Evolutionary conservation across 2,113 vertebrate genomes (phyloP).

Genomic region (Mirza zaza): DNA sequence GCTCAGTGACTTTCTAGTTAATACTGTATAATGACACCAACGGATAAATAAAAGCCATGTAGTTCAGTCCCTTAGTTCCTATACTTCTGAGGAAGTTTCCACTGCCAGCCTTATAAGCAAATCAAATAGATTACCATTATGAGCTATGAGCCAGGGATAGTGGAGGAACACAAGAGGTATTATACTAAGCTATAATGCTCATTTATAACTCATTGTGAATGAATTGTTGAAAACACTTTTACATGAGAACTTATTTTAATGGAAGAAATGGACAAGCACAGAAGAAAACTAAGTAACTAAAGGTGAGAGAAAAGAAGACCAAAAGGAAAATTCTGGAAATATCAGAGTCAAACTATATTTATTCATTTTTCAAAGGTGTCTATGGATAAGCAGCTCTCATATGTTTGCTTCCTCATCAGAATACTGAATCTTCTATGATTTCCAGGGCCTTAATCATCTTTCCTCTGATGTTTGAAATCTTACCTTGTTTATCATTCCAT

Average conservation of each 20-base stretch:
- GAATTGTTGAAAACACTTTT: background rate
- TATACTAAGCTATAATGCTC: background rate
- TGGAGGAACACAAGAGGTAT: background rate
- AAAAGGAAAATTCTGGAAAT: background rate
- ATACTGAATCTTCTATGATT: background rate
- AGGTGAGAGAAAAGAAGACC: background rate
- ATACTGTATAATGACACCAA: background rate
- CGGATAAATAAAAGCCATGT: background rate
- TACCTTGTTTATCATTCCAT: background rate
- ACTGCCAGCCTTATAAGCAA: background rate
- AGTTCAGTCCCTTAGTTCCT: background rate
- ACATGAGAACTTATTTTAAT: background rate
- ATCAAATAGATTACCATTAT: background rate
- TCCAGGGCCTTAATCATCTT: background rate
- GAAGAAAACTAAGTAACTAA: background rate
- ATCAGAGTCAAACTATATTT: background rate
- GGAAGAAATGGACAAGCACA: background rate
- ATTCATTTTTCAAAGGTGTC: background rate
- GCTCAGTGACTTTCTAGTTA: background rate
- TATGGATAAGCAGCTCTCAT: background rate
- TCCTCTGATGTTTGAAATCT: background rate
- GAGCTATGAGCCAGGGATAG: background rate
- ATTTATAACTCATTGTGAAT: background rate
- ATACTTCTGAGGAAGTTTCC: background rate
- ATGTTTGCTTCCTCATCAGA: background rate